These are phyloP conservation scores for Micropterix aruncella DNA, from an alignment of 2,888 invertebrate species.

Conservation along the genomic window DNA sequence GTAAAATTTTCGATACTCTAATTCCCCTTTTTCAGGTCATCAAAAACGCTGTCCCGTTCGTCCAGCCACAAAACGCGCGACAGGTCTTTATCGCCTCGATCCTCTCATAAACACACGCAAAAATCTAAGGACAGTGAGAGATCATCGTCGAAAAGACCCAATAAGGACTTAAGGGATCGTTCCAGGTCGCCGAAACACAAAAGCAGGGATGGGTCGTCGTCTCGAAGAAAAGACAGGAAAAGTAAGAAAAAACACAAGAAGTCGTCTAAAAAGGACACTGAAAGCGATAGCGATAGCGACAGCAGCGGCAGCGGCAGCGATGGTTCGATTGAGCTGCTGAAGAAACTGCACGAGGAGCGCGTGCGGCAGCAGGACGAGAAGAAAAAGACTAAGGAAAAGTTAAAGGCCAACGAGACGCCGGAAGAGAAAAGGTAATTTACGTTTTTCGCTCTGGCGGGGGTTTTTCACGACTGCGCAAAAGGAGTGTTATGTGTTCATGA, in stretches of 20 bases:
- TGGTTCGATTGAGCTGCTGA: slow-evolving; percentile 49
- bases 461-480: too few species aligned
- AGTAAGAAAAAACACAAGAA: neutral
- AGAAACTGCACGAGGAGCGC: slow-evolving; percentile 60
- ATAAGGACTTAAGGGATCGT: too few species aligned
- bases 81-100: too few species aligned
- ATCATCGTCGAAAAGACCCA: neutral
- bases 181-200: too few species aligned
- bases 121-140: neutral
- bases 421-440: slow-evolving; percentile 65
- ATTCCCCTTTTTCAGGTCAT: too few species aligned
- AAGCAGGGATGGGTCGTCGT: too few species aligned
- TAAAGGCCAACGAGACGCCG: slow-evolving; percentile 87
- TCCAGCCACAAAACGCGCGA: too few species aligned
- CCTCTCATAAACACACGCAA: too few species aligned
- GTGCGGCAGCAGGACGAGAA: slow-evolving; percentile 48
- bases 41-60: too few species aligned
- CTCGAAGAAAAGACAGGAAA: too few species aligned
- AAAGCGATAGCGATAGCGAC: slow-evolving; percentile 14
- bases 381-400: slow-evolving; percentile 52
- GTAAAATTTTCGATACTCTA: too few species aligned
- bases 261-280: neutral
- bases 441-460: neutral
- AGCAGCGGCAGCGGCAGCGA: slow-evolving; percentile 30
- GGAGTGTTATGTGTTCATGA: too few species aligned